Conservation (phyloP, 1,140 invertebrate genomes). For the Achroia grisella region DNA sequence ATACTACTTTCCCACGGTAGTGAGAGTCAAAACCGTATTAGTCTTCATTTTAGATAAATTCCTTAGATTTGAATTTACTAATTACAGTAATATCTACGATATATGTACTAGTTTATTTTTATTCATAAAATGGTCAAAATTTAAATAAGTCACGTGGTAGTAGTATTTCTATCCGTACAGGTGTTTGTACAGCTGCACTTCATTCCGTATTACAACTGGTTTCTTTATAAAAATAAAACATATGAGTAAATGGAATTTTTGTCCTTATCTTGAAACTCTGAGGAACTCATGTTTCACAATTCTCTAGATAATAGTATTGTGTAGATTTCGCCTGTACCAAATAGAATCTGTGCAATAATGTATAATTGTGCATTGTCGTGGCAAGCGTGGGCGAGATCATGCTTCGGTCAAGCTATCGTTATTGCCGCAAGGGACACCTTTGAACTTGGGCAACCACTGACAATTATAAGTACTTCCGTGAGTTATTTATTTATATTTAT, state of each 20-base stretch:
- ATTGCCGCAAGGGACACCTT: slow-evolving; percentile 21
- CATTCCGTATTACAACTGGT: neutral
- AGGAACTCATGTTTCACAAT: slow-evolving; percentile 12
- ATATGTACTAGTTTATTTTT: too few species aligned
- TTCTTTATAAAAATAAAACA: neutral
- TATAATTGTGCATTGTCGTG: slow-evolving; percentile 9
- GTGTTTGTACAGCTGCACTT: neutral
- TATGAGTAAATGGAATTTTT: neutral
- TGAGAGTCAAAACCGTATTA: too few species aligned
- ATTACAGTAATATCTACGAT: too few species aligned
- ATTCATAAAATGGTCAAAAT: too few species aligned
- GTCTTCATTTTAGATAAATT: too few species aligned
- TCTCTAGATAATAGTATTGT: slow-evolving; percentile 15
- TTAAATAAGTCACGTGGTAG: too few species aligned
- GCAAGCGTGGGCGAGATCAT: slow-evolving; percentile 12
- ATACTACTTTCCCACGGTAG: slow-evolving; percentile 37
- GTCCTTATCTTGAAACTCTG: too few species aligned
- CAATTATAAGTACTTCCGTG: neutral
- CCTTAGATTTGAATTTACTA: too few species aligned
- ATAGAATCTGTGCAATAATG: neutral
- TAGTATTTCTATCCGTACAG: too few species aligned
- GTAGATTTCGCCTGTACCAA: slow-evolving; percentile 2
- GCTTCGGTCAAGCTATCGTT: slow-evolving; percentile 17
- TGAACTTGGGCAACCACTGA: slow-evolving; percentile 25
- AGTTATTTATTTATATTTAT: too few species aligned